Evolutionary conservation across 2,888 invertebrate species (phyloP), one percentile per base, ranked within the genome.

Genomic region (Slavum lentiscoides): DNA sequence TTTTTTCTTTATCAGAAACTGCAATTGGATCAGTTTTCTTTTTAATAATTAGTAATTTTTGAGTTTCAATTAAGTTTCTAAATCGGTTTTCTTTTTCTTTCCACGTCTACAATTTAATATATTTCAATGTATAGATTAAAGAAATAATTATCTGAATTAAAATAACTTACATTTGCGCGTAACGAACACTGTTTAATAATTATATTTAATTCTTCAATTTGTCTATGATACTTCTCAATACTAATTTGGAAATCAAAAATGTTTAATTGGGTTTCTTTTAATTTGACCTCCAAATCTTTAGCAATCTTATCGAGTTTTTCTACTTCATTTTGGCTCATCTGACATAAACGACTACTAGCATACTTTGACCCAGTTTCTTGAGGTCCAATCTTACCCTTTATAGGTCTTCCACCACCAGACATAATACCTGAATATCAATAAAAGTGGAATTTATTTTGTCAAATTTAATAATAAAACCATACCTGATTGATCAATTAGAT

Each of bases 401-500:
- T 87, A 23, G 83, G 83, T 21, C 74, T 82, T 69, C 89, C 91
- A 2, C 98, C 98, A 72, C 98, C 99, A 77, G 94, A 93, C 96
- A 98, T 97, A 1, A 97, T 95, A 85, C 95, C 94, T 91, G 86
- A 83, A 55, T 15, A 13, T 53, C 53, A 81, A 64, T 55, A 37
- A 5, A 30, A 19, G n/a, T 0, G 49, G 17, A n/a, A 58, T 68
- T 49, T 13, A 58, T 39, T 58, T 23, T 39, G 0, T 61, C 7
- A 11, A 66, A 17, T 13, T n/a, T 23, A 55, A 15, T 58, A 9
- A 19, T 58, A n/a, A n/a, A n/a, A 21, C 55, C 85, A 85, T 84
- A 92, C 94, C 97, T 61, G 93, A 91, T 0, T 91, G 89, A 86
- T 97, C 97, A 83, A 97, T 93, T 2, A 97, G 88, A 84, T 95